phyloP scores from a whole-genome alignment of 37 sponge, comb jelly and placozoan species.

The Ianthella basta region DNA sequence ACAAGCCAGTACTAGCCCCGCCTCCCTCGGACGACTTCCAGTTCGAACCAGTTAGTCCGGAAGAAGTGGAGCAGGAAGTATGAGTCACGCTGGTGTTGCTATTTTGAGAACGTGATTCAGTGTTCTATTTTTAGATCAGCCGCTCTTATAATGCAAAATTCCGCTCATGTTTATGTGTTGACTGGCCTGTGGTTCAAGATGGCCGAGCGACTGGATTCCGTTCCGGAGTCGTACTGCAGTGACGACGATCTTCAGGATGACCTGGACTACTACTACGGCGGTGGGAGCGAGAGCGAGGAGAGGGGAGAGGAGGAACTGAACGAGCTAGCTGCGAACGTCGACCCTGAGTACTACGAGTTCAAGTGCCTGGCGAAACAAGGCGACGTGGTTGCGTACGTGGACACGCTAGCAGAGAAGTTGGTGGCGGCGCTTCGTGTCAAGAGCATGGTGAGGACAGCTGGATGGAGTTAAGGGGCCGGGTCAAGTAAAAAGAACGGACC shows the following conservation, averaged over 20 bases:
- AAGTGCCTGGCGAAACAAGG: not conserved
- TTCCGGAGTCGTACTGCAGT: conserved; percentile 9
- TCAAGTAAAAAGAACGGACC: no score
- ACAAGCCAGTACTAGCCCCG: not conserved
- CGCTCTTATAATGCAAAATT: not conserved
- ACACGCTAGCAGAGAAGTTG: conserved; percentile 3
- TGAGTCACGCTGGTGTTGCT: conserved; percentile 9
- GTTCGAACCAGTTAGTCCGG: conserved; percentile 36
- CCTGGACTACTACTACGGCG: conserved; percentile 9
- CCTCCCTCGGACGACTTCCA: not conserved
- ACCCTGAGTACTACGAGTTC: conserved; percentile 39
- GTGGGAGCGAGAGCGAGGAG: not conserved
- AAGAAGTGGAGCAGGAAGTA: not conserved
- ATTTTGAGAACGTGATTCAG: not conserved
- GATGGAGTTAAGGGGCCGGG: no score
- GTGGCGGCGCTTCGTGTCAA: no score
- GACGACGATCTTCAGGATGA: conserved; percentile 20
- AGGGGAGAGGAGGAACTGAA: conserved; percentile 39
- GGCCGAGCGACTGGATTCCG: conserved; percentile 24
- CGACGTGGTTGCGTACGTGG: not conserved
- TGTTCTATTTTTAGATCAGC: conserved; percentile 23
- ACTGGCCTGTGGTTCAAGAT: no score
- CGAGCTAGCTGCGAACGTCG: conserved; percentile 18
- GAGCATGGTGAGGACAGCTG: no score
- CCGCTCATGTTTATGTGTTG: not conserved